Evolutionary conservation across 2,888 invertebrate species (phyloP).

Genomic region (Portevinia maculata): DNA sequence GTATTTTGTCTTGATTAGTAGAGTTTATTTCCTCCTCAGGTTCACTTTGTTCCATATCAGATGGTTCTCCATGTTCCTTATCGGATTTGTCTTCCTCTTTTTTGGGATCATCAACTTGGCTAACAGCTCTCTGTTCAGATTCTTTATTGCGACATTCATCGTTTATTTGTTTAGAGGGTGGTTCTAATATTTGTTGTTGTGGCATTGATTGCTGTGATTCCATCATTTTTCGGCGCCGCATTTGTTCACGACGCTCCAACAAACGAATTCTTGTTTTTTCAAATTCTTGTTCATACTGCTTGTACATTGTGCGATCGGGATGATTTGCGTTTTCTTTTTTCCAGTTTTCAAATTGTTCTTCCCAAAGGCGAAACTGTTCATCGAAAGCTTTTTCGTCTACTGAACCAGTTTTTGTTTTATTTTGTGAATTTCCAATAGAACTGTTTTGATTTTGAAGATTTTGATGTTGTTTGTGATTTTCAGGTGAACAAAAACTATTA

Average conservation of each 20-base stretch:
- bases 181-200: constrained; percentile 13
- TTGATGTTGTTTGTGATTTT: constrained; percentile 42
- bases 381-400: constrained; percentile 92
- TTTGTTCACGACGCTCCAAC: constrained; percentile 90
- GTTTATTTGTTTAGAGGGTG: no score
- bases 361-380: constrained; percentile 95
- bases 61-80: not conserved
- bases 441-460: constrained; percentile 22
- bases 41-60: constrained; percentile 56
- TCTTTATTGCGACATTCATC: not conserved
- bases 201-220: constrained; percentile 67
- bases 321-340: constrained; percentile 95
- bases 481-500: constrained; percentile 28
- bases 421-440: constrained; percentile 9
- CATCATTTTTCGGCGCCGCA: constrained; percentile 85
- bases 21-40: constrained; percentile 77
- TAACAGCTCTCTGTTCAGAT: not conserved
- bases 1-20: constrained; percentile 69
- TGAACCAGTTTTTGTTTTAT: constrained; percentile 26
- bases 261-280: constrained; percentile 91
- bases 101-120: not conserved
- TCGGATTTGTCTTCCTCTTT: not conserved
- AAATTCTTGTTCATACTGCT: constrained; percentile 94
- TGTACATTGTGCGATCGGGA: constrained; percentile 93
- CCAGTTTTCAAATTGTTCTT: constrained; percentile 95